Base-by-base conservation (phyloP, 2,888 invertebrate genomes). In the Catonia carolina region DNA sequence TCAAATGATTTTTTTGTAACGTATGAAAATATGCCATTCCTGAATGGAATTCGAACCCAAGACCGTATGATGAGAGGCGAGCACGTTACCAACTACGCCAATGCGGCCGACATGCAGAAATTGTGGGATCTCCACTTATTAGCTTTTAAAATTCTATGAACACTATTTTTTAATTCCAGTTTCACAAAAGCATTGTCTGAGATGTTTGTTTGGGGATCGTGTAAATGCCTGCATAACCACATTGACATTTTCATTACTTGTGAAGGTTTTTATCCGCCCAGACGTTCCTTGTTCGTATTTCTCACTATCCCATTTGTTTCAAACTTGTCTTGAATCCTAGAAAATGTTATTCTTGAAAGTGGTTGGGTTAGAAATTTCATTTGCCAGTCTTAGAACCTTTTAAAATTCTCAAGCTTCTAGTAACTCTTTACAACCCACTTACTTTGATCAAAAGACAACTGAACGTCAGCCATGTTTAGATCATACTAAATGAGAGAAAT, bases 391-490 rank as follows among this genome's bases (percentile, higher is more conserved):
- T 14, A 10, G 18, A 41, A 3, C 41, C 15, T 17, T 23, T 2
- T 18, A 23, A 47, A 18, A 20, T 20, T 47, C 47, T 23, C 20
- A 47, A 5, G 18, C 22, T 47, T 47, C 22, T 22, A 47, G 8
- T 47, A 47, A 47, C 47, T 2, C 22, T 47, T 47, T 2, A 20
- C 18, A 47, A 20, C 18, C 47, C 47, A 47, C 8, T 47, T 47
- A 47, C 22, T 4, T 47, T 47, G 47, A 8, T 20, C 2, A 47
- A 20, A 47, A 22, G 18, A 47, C 18, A 47, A 47, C 47, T 47
- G 23, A 20, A 47, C 22, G 2, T 20, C 47, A 47, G 47, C 47
- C 23, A 22, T 47, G 2, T 47, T 12, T 47, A 47, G 3, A 2
- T 10, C 47, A 8, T 2, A 47, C 2, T 47, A 47, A 22, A 12